These are phyloP conservation scores for Podarcis lilfordi DNA, from an alignment of 2,797 vertebrate genomes.

Conservation along the genomic window DNA sequence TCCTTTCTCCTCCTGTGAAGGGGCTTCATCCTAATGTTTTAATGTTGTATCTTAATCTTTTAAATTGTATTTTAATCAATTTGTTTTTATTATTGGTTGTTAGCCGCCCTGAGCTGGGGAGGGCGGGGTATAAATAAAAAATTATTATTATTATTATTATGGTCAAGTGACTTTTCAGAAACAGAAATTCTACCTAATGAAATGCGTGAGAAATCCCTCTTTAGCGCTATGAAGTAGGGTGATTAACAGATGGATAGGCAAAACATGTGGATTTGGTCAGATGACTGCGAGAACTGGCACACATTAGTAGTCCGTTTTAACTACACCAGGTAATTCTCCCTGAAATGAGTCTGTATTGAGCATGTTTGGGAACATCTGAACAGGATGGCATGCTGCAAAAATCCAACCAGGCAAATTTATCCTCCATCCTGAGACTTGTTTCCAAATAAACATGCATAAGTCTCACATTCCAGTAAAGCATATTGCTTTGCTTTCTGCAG, in stretches of 20 bases:
- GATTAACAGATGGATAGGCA: background rate
- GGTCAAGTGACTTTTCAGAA: background rate
- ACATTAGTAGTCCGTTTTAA: background rate
- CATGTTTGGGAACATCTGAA: too few relatives aligned
- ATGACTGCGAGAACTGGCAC: background rate
- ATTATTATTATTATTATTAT: too few relatives aligned
- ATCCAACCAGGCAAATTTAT: too few relatives aligned
- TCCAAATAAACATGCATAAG: background rate
- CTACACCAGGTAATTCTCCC: background rate
- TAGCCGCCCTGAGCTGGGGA: too few relatives aligned
- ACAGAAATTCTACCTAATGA: background rate
- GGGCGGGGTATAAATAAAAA: too few relatives aligned
- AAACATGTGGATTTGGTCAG: background rate
- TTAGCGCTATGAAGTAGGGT: background rate
- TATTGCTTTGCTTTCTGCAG: background rate
- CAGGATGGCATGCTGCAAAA: too few relatives aligned
- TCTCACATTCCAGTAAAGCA: background rate
- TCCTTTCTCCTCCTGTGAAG: too few relatives aligned
- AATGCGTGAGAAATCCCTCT: background rate
- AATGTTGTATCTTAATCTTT: too few relatives aligned
- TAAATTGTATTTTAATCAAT: too few relatives aligned
- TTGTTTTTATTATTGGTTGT: too few relatives aligned
- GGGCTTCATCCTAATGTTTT: too few relatives aligned
- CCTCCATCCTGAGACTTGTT: too few relatives aligned
- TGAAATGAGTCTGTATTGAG: background rate